A percentile compares a stretch with the other conserved stretches of the same genome.
phyloP scores from a whole-genome alignment of 1,140 invertebrate species.

The Metopolophium dirhodum region DNA sequence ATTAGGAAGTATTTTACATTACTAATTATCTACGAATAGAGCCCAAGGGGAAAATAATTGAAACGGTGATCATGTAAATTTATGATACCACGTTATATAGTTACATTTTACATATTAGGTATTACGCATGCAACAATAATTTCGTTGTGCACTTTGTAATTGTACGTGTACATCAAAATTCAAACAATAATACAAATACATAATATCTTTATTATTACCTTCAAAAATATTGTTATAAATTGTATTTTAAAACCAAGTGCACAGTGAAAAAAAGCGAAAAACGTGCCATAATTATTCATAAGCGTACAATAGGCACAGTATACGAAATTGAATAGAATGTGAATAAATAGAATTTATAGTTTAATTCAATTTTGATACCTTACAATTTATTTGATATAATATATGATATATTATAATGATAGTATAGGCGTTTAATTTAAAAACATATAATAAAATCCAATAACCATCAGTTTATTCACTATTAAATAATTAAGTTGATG shows the following conservation, averaged over 20 bases:
- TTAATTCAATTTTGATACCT: not conserved
- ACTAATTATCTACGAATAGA: constrained; percentile 31
- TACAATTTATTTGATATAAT: not conserved
- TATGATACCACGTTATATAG: not conserved
- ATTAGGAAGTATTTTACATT: constrained; percentile 23
- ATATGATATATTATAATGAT: not conserved
- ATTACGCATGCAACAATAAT: not conserved
- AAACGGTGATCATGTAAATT: constrained; percentile 22
- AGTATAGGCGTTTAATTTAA: not conserved
- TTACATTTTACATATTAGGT: not conserved
- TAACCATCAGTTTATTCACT: too few species aligned
- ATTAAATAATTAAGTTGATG: not conserved
- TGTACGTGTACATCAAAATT: not conserved
- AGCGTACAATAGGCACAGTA: not conserved
- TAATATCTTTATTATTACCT: not conserved
- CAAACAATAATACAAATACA: not conserved
- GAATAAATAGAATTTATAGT: too few species aligned
- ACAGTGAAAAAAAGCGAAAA: not conserved
- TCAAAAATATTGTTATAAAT: not conserved
- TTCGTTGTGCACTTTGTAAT: not conserved
- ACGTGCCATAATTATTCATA: not conserved
- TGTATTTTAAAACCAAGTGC: not conserved
- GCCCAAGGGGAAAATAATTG: constrained; percentile 42
- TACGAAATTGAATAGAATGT: not conserved
- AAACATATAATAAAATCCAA: too few species aligned